Base-by-base conservation (phyloP, 2,113 vertebrate species). In the Nymphicus hollandicus region DNA sequence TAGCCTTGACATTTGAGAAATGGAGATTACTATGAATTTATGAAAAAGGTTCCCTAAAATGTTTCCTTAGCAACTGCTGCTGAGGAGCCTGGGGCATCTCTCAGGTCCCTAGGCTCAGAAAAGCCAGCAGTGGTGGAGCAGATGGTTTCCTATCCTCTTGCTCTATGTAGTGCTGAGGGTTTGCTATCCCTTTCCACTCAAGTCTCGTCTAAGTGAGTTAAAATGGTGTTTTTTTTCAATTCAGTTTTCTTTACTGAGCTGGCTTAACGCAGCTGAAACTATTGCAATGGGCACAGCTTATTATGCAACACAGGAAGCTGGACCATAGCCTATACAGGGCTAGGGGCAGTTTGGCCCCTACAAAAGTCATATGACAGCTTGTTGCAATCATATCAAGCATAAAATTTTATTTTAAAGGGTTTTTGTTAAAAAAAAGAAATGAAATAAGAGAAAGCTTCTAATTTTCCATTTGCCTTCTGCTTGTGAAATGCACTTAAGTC, bases 1-100 rank as follows among this genome's bases (percentile, higher is more conserved):
- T 97, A 97, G 97, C 94, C 97, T 97, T 97, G 97, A 97, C 97
- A 97, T 97, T 96, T 97, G 96, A 97, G 96, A 97, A 97, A 97
- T 97, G 96, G 96, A 97, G 97, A 97, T 97, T 97, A 97, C 97
- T 97, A 97, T 96, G 94, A 97, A 97, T 97, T 97, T 97, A 97
- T 97, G 97, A 96, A 97, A 97, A 97, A 97, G 96, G 91, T 95
- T 97, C 88, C 95, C 96, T 97, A 97, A 97, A 97, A 97, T 97
- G 97, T 97, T 97, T 97, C 97, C 97, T 91, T 97, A 97, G 97
- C 97, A 97, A 97, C 97, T 97, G 97, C 96, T 95, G 93, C 95
- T 94, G 96, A 94, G 94, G 88, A 96, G 95, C 87, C 93, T 95
- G 73, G 92, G 96, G 94, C 93, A 96, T 95, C 87, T 97, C 80